Percentiles rank a stretch among this genome's conserved stretches.
Evolutionary conservation across 2,797 vertebrate species (phyloP).

Genomic region (Sylvia borin): DNA sequence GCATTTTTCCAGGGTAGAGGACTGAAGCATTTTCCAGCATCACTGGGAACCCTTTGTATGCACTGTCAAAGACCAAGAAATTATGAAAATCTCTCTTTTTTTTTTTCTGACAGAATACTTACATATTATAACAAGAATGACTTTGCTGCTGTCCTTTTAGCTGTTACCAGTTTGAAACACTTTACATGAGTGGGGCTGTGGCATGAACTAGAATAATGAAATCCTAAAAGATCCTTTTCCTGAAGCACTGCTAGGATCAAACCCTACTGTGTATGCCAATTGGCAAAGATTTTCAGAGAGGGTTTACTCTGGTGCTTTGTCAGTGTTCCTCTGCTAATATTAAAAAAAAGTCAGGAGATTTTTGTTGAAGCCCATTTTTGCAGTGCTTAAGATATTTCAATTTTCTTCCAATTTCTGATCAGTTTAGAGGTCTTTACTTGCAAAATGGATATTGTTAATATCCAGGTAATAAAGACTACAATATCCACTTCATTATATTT

Average conservation of each 20-base stretch:
- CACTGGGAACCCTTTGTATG: not conserved
- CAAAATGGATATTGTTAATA: not conserved
- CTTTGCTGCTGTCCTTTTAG: not conserved
- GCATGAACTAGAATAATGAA: not conserved
- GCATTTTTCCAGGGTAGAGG: not conserved
- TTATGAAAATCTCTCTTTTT: not conserved
- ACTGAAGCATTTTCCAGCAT: not conserved
- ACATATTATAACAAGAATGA: not conserved
- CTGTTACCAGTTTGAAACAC: not conserved
- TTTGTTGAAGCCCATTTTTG: not conserved
- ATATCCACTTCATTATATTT: not conserved
- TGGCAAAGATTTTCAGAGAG: not conserved
- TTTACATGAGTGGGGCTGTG: not conserved
- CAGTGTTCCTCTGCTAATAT: not conserved
- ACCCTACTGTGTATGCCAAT: not conserved
- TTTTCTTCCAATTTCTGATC: not conserved
- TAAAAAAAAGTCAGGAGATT: not conserved
- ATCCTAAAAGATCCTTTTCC: not conserved
- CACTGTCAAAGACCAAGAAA: not conserved
- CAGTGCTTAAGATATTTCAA: not conserved
- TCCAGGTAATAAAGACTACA: not conserved
- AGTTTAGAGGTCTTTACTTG: not conserved
- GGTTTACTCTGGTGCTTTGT: slow-evolving; percentile 3
- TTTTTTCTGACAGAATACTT: not conserved
- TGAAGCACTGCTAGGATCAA: not conserved